phyloP scores from a whole-genome alignment of 2,113 vertebrate species.

The Halichoerus grypus region DNA sequence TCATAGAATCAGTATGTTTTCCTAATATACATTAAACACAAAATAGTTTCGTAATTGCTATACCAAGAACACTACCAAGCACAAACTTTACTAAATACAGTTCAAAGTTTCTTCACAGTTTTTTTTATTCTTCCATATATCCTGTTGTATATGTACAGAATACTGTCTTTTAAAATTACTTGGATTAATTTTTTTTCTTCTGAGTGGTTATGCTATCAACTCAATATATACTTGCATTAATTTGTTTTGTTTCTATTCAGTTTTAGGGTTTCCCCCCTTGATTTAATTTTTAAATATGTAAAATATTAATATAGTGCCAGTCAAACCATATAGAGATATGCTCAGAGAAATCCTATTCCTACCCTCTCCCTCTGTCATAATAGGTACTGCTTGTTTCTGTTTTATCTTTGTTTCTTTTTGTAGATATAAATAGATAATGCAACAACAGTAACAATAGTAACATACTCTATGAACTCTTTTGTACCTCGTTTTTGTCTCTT shows the following conservation, averaged over 20 bases:
- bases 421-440: neutral
- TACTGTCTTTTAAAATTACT: neutral
- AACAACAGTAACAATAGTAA: no score
- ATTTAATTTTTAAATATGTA: conserved; percentile 20
- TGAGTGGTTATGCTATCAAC: neutral
- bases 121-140: neutral
- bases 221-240: neutral
- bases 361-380: neutral
- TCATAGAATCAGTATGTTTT: neutral
- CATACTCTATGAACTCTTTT: neutral
- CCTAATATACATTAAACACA: neutral
- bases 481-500: neutral
- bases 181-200: neutral
- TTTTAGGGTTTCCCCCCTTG: neutral
- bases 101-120: neutral
- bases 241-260: neutral
- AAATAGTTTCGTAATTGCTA: neutral
- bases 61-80: neutral
- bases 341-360: neutral
- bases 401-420: conserved; percentile 28
- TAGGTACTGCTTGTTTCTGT: neutral
- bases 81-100: neutral
- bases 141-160: neutral
- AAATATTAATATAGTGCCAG: neutral
- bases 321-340: neutral